phyloP scores from a whole-genome alignment of 2,113 vertebrate species.

The Eulemur macaco region DNA sequence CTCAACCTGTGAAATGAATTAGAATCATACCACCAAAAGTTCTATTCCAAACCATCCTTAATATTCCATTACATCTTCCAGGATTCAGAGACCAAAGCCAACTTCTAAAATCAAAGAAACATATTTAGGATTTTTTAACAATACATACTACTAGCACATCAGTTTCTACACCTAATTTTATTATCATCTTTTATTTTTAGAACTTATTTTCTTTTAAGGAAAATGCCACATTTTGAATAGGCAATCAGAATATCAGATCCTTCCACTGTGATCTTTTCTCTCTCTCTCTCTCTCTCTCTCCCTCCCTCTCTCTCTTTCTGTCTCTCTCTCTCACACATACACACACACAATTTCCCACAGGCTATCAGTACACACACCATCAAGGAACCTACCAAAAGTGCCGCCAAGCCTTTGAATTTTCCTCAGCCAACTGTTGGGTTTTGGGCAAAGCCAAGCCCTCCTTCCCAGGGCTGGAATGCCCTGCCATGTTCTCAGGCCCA shows the following conservation, averaged over 20 bases:
- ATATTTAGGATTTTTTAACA: slow-evolving; percentile 17
- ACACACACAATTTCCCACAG: neutral
- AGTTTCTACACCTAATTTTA: neutral
- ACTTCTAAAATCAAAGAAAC: slow-evolving; percentile 10
- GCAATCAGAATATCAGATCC: neutral
- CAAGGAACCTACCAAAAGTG: neutral
- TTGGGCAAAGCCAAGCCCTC: neutral
- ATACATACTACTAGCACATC: neutral
- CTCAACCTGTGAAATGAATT: slow-evolving; percentile 41
- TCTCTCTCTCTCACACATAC: neutral
- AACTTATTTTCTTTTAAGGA: neutral
- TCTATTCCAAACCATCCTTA: slow-evolving; percentile 40
- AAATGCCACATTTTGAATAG: slow-evolving; percentile 1
- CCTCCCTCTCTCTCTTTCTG: neutral
- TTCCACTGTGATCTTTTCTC: neutral
- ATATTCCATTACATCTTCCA: slow-evolving; percentile 16
- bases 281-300: neutral
- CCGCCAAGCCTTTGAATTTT: neutral
- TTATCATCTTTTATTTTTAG: neutral
- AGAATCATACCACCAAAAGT: slow-evolving; percentile 20
- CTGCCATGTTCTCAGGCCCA: neutral
- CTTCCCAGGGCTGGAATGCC: neutral
- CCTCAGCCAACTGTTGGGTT: neutral
- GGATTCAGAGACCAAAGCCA: slow-evolving; percentile 35
- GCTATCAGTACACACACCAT: neutral